A percentile compares a stretch with the other conserved stretches of the same genome.
Evolutionary conservation across 2,113 vertebrate genomes (phyloP).

Genomic region (Elgaria multicarinata): DNA sequence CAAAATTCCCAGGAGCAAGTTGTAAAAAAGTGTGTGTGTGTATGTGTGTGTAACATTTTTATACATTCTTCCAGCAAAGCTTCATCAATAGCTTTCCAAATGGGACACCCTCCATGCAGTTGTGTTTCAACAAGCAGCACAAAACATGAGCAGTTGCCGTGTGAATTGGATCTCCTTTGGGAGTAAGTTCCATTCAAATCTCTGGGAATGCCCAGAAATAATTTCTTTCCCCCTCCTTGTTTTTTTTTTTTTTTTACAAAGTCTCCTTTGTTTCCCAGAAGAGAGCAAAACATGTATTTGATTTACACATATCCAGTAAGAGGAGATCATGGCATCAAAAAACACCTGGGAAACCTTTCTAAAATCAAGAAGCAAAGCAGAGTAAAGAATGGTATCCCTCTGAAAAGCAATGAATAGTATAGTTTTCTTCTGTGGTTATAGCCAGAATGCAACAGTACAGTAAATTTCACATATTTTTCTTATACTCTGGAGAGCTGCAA

Average conservation of each 20-base stretch:
- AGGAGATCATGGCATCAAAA: slow-evolving; percentile 3
- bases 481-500: background rate
- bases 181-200: slow-evolving; percentile 2
- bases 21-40: background rate
- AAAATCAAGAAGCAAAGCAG: slow-evolving; percentile 19
- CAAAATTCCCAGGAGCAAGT: background rate
- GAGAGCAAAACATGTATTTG: slow-evolving; percentile 4
- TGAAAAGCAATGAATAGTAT: slow-evolving; percentile 34
- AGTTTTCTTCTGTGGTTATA: background rate
- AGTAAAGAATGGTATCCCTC: background rate
- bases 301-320: slow-evolving; percentile 13
- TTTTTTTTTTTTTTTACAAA: background rate
- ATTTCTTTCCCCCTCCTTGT: too few species aligned
- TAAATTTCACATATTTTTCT: slow-evolving; percentile 43
- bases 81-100: background rate
- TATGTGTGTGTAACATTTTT: background rate
- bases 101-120: background rate
- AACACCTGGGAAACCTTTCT: slow-evolving; percentile 11
- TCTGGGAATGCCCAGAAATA: slow-evolving; percentile 1
- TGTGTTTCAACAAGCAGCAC: slow-evolving; percentile 4
- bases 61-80: background rate
- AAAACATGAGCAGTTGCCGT: background rate
- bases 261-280: slow-evolving; percentile 9
- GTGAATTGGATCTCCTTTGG: background rate
- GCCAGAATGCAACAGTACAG: slow-evolving; percentile 38